Conservation (phyloP, 2,797 vertebrate species). For the Acipenser transmontanus region DNA sequence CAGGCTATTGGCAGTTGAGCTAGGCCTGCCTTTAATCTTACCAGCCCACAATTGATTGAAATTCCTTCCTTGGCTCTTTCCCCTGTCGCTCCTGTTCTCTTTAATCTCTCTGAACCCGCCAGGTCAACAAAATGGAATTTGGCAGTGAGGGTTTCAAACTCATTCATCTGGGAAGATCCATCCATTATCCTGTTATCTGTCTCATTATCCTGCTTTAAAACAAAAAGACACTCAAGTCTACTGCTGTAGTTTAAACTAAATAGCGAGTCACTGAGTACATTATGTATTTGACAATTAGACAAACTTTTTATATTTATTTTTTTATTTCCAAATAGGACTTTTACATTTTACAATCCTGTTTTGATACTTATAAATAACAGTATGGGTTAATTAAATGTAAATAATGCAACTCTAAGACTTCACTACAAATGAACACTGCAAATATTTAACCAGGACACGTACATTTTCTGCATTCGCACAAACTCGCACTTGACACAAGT, state of each 20-base stretch:
- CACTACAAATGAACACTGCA: not conserved
- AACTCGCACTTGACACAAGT: constrained; percentile 87
- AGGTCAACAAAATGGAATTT: constrained; percentile 98
- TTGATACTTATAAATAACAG: no score
- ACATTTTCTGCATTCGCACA: constrained; percentile 72
- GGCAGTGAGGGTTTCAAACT: constrained; percentile 92
- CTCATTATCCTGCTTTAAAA: constrained; percentile 65
- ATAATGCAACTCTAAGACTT: not conserved
- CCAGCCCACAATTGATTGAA: constrained; percentile 97
- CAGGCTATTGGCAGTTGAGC: not conserved
- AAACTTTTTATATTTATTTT: no score
- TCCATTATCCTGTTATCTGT: constrained; percentile 78
- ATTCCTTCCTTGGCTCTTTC: constrained; percentile 94
- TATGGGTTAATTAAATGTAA: no score
- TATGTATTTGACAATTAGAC: no score
- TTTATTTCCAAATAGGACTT: no score
- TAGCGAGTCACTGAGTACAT: no score
- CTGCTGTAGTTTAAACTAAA: no score
- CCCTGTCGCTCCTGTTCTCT: constrained; percentile 91
- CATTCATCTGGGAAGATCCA: constrained; percentile 74
- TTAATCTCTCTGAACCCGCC: constrained; percentile 90
- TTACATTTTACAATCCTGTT: no score
- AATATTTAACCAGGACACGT: constrained; percentile 33
- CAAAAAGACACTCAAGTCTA: no score
- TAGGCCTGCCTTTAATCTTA: constrained; percentile 49